phyloP scores from a whole-genome alignment of 2,797 vertebrate species.

The Rhabdomys pumilio region DNA sequence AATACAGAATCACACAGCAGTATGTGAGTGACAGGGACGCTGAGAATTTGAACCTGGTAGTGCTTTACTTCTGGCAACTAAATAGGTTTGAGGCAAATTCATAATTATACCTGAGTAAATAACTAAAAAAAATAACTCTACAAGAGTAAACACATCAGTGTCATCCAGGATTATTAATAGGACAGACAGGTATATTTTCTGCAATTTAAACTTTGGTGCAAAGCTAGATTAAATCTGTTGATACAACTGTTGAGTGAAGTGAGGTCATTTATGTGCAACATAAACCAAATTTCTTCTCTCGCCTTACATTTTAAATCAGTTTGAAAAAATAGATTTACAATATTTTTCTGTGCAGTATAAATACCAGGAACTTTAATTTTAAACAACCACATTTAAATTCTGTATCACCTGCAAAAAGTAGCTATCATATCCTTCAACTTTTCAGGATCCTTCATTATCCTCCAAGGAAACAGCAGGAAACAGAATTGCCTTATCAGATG shows the following conservation, averaged over 20 bases:
- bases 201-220: not conserved
- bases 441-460: not conserved
- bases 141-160: not conserved
- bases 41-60: not conserved
- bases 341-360: not conserved
- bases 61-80: not conserved
- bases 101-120: not conserved
- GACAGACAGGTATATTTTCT: not conserved
- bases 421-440: not conserved
- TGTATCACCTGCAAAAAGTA: not conserved
- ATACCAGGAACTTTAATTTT: not conserved
- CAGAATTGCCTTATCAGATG: not conserved
- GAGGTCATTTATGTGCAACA: not conserved
- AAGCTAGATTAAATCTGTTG: not conserved
- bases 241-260: not conserved
- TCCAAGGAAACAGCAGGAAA: too few relatives aligned
- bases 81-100: not conserved
- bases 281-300: not conserved
- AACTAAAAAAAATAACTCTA: not conserved
- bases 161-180: not conserved
- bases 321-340: not conserved
- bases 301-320: constrained; percentile 3
- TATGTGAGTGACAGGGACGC: not conserved
- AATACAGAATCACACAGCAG: not conserved
- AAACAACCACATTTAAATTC: not conserved